Percentiles rank a stretch among this genome's conserved stretches.
phyloP scores from a whole-genome alignment of 2,113 vertebrate species.

The Tichodroma muraria region DNA sequence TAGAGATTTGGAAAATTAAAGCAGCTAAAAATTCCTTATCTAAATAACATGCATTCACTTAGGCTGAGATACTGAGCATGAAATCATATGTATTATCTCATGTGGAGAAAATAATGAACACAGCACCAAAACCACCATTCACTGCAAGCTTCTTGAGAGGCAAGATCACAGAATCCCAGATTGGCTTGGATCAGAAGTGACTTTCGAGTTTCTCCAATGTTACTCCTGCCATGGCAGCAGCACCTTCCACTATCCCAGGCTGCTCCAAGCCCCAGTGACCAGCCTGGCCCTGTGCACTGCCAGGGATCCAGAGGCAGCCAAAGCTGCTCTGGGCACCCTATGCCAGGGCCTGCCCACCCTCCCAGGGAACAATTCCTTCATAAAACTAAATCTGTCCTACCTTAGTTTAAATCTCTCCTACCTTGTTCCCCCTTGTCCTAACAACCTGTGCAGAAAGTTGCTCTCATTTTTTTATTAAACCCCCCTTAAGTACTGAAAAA shows the following conservation, averaged over 20 bases:
- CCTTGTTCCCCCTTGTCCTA: background rate
- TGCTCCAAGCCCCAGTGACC: background rate
- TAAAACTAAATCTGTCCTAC: background rate
- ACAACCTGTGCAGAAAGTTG: background rate
- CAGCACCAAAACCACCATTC: background rate
- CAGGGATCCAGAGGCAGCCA: background rate
- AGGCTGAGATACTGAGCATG: background rate
- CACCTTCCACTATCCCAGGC: rapidly evolving
- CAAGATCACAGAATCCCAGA: background rate
- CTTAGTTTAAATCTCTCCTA: background rate
- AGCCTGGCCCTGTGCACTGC: background rate
- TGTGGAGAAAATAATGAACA: background rate
- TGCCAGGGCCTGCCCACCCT: background rate
- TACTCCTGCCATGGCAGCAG: background rate
- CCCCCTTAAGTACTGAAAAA: background rate
- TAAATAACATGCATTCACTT: background rate
- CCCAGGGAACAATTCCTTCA: background rate
- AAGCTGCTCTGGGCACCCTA: background rate
- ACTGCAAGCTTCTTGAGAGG: background rate
- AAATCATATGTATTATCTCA: background rate
- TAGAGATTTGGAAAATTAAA: background rate
- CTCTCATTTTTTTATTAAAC: background rate
- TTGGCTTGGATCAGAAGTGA: background rate
- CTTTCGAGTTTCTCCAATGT: rapidly evolving
- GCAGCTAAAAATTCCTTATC: background rate